Base-by-base conservation (phyloP, 2,113 vertebrate genomes). In the Neotoma lepida region DNA sequence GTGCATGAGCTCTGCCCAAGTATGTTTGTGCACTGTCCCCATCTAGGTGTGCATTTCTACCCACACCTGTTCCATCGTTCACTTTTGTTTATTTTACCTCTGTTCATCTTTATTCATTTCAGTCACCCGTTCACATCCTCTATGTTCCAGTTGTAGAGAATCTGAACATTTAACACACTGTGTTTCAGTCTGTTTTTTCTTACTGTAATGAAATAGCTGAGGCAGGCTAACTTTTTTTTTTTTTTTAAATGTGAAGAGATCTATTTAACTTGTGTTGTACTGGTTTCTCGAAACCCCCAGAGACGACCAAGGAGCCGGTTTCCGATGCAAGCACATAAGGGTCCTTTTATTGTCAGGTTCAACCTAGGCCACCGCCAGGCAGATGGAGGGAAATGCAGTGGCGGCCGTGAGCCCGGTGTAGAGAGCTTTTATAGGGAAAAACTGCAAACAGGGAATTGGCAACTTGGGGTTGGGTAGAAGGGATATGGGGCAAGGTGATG, bases 1-100 rank as follows among this genome's bases (percentile, higher is more conserved):
- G 41, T 76, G 33, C 0, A 9, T 28, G 15, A 6, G 17, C n/a
- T 0, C 28, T 30, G 15, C n/a, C 33, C 68, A 18, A 9, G n/a
- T 18, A 20, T 33, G 28, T 3, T 2, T 71, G 24, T 20, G 74
- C 15, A 1, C 18, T 44, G 17, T 54, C 85, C 30, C 35, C 9
- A 0, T 2, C 28, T 54, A 46, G 61, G 4, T 49, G 77, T 30
- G 15, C 46, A 1, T 0, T 3, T 20, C 2, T 12, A 2, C 9
- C 58, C n/a, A 3, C 20, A 5, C 35, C 58, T 35, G 68, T 17
- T 33, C 0, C 80, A 63, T 44, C 81, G 30, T 44, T 41, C 80
- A 10, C n/a, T 4, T 0, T 20, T 10, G 49, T 44, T 80, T 28
- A 18, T 17, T 63, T 84, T 63, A 20, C 41, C 9, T 35, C 35